Evolutionary conservation across 2,888 invertebrate species (phyloP), one percentile per base, ranked within the genome.

Genomic region (Hemistola chrysoprasaria): DNA sequence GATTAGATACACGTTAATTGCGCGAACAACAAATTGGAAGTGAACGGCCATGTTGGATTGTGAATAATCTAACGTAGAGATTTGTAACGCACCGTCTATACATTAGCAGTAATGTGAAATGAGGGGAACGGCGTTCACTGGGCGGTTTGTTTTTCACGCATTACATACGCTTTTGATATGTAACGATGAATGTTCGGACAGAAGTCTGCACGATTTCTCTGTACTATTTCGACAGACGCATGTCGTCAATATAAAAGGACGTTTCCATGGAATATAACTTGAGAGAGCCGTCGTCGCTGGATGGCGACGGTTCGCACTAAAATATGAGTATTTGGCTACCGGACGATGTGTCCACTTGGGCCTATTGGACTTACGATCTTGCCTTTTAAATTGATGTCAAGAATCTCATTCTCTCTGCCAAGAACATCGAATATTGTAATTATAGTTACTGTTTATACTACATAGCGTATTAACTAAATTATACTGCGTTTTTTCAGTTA

Each of bases 1-100:
- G 72, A 65, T 70, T 61, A 60, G 62, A 52, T 52, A 52, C 54
- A 39, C 56, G 48, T 46, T 40, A 47, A 46, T 50, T 57, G 57
- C 61, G 62, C 36, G 57, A 62, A 58, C 50, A 40, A 59, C 59
- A 48, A 47, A 59, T 48, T 48, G 51, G 45, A 56, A 48, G 56
- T 56, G 58, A 53, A 58, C 39, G 47, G 32, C 41, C n/a, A n/a
- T n/a, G n/a, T n/a, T n/a, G n/a, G n/a, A n/a, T n/a, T n/a, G n/a
- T n/a, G n/a, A n/a, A n/a, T n/a, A n/a, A n/a, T n/a, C n/a, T n/a
- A n/a, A n/a, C n/a, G n/a, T n/a, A n/a, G n/a, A n/a, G n/a, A n/a
- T n/a, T n/a, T n/a, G n/a, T n/a, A n/a, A n/a, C n/a, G n/a, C n/a
- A n/a, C n/a, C n/a, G n/a, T n/a, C n/a, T n/a, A n/a, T n/a, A n/a